Evolutionary conservation across 2,113 vertebrate species (phyloP).

Genomic region (Otus sunia): DNA sequence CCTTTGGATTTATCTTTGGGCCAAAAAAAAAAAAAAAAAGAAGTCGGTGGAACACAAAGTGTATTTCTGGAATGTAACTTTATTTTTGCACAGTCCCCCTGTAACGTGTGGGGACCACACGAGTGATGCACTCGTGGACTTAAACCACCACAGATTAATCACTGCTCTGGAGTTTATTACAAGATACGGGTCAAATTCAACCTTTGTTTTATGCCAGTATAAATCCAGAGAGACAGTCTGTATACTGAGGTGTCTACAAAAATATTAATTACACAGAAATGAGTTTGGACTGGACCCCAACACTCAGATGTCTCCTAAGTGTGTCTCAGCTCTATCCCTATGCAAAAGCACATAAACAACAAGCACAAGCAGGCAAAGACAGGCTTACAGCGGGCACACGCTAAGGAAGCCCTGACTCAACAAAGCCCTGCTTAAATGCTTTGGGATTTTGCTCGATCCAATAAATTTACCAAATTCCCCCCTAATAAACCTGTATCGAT

Average conservation of each 20-base stretch:
- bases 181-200: background rate
- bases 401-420: background rate
- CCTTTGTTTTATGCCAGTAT: background rate
- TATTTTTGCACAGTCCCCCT: background rate
- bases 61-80: background rate
- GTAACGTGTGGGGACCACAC: accelerated
- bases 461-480: background rate
- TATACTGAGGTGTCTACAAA: background rate
- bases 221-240: background rate
- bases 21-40: background rate
- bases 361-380: background rate
- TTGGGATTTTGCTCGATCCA: background rate
- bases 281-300: background rate
- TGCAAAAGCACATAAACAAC: background rate
- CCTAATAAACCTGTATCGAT: background rate
- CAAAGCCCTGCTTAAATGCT: background rate
- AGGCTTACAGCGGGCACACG: background rate
- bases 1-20: background rate
- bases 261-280: background rate
- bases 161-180: background rate
- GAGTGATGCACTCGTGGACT: accelerated
- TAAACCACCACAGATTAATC: background rate
- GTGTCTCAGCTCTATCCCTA: background rate
- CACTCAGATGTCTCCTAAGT: background rate
- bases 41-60: background rate